phyloP scores from a whole-genome alignment of 2,113 vertebrate genomes.

The Dicerorhinus sumatrensis region DNA sequence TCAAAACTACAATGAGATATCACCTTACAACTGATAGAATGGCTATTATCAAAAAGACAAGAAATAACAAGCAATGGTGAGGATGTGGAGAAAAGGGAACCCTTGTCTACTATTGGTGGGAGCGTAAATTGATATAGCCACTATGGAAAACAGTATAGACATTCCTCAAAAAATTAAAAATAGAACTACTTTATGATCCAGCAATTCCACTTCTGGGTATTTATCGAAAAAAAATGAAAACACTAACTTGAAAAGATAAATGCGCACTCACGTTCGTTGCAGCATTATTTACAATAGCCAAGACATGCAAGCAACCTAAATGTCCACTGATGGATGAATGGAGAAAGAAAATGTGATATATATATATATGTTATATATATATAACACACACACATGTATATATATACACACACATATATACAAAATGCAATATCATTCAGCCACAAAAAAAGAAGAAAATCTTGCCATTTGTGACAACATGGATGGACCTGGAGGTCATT shows the following conservation, averaged over 20 bases:
- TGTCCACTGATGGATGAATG: background rate
- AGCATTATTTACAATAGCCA: background rate
- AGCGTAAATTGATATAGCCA: background rate
- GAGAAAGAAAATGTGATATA: background rate
- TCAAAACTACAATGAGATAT: background rate
- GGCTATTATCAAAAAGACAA: background rate
- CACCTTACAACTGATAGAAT: background rate
- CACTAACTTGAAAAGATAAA: background rate
- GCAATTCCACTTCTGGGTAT: background rate
- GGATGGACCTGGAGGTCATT: background rate
- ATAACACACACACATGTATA: background rate
- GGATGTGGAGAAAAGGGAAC: background rate
- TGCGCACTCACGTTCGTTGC: background rate
- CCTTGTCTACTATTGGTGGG: background rate
- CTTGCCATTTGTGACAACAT: background rate
- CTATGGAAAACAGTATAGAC: background rate
- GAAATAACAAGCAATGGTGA: background rate
- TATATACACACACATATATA: background rate
- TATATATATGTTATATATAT: too few species aligned
- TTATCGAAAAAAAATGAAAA: background rate
- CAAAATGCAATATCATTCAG: background rate
- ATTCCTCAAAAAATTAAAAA: background rate
- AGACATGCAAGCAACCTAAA: background rate
- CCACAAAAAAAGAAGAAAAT: background rate
- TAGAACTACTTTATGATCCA: background rate